These are phyloP conservation scores for Pseudocheirus occidentalis DNA, from an alignment of 2,797 vertebrate genomes.

Conservation along the genomic window DNA sequence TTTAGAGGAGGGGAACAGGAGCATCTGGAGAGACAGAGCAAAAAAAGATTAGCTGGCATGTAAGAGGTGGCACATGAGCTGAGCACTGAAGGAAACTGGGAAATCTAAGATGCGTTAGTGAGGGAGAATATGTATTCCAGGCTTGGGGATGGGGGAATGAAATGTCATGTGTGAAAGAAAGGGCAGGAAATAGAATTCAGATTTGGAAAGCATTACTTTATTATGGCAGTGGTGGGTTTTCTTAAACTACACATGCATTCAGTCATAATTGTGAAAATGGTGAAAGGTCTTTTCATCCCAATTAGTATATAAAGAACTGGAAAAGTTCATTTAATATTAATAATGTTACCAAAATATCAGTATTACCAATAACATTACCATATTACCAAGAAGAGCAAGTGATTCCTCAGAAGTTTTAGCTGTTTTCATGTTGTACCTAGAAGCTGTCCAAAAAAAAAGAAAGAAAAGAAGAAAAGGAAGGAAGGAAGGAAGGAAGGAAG, in stretches of 20 bases:
- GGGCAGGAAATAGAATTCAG: not conserved
- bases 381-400: conserved; percentile 76
- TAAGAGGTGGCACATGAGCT: too few relatives aligned
- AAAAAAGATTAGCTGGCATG: too few relatives aligned
- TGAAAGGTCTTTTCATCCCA: conserved; percentile 22
- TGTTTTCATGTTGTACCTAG: not conserved
- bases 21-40: too few relatives aligned
- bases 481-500: too few relatives aligned
- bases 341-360: conserved; percentile 69
- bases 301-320: conserved; percentile 75
- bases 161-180: not conserved
- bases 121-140: too few relatives aligned
- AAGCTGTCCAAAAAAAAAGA: too few relatives aligned
- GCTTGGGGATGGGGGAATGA: too few relatives aligned
- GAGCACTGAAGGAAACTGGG: too few relatives aligned
- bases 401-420: conserved; percentile 67
- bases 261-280: conserved; percentile 14
- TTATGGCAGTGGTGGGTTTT: not conserved
- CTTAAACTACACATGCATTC: not conserved
- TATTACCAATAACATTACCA: not conserved
- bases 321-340: conserved; percentile 70
- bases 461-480: too few relatives aligned
- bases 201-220: conserved; percentile 6
- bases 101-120: too few relatives aligned
- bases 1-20: too few relatives aligned